A percentile compares a stretch with the other conserved stretches of the same genome.
These are phyloP conservation scores for Pseudochaenichthys georgianus DNA, from an alignment of 2,797 vertebrate species.

Conservation along the genomic window DNA sequence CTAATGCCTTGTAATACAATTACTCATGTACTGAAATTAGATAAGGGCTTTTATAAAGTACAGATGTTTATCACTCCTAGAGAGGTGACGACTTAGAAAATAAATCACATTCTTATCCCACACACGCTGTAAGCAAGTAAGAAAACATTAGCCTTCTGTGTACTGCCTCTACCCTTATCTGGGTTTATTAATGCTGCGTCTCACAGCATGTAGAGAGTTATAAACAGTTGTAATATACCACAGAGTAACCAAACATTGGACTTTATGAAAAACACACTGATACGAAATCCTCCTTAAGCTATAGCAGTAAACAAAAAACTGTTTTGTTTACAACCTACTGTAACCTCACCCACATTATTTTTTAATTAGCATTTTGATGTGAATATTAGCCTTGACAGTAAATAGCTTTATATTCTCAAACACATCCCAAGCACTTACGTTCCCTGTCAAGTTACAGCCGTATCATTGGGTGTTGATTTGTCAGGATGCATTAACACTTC, in stretches of 20 bases:
- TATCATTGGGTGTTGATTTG: background rate
- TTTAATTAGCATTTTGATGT: slow-evolving; percentile 9
- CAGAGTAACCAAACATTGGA: slow-evolving; percentile 29
- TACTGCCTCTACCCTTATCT: slow-evolving; percentile 44
- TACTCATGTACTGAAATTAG: slow-evolving; percentile 51
- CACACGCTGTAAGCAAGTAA: slow-evolving; percentile 38
- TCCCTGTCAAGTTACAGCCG: slow-evolving; percentile 2
- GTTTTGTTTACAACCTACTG: background rate
- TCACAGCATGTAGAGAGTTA: slow-evolving; percentile 25
- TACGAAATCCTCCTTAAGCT: background rate
- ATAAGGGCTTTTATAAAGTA: slow-evolving; percentile 17
- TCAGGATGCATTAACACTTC: background rate
- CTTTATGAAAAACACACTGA: background rate
- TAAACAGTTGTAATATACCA: background rate
- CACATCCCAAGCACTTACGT: slow-evolving; percentile 4
- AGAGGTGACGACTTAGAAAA: slow-evolving; percentile 43
- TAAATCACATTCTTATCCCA: slow-evolving; percentile 43
- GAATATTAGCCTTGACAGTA: background rate
- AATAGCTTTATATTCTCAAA: slow-evolving; percentile 28
- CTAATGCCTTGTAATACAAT: slow-evolving; percentile 28
- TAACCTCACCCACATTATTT: background rate
- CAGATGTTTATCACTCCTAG: slow-evolving; percentile 38
- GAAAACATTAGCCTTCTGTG: slow-evolving; percentile 39
- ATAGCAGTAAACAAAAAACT: background rate
- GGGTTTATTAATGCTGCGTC: slow-evolving; percentile 33